Base-by-base conservation (phyloP, 2,888 invertebrate genomes). In the Noctua fimbriata region DNA sequence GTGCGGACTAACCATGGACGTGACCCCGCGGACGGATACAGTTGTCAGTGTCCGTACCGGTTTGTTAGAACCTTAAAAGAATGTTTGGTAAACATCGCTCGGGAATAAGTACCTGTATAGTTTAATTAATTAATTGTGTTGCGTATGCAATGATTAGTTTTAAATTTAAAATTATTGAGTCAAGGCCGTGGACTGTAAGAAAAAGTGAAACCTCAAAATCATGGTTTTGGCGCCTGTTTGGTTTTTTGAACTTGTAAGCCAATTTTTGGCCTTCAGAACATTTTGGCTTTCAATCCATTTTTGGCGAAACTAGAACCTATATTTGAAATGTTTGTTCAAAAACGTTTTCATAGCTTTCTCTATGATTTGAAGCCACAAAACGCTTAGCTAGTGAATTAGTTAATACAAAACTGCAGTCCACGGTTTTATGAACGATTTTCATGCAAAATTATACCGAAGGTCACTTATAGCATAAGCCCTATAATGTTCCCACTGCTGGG, bases 101-200 rank as follows among this genome's bases (percentile, higher is more conserved):
- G 83, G 87, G 73, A 84, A 67, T 74, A 77, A 76, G 88, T 85
- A 85, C 89, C 89, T 90, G 88, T 86, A 76, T 89, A 89, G 88
- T 47, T 41, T 75, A 78, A 74, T 78, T 72, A 70, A 73, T 78
- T 75, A 63, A 86, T 84, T 83, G 79, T 75, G 21, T 69, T 55
- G n/a, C 5, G 66, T 14, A 41, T 18, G 73, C 88, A 88, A 82
- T 83, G 78, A 52, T 69, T 85, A 78, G 70, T 65, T 71, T 36
- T 83, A 76, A 82, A 67, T 65, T 55, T 75, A 80, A 81, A 70
- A 44, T 52, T 66, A 41, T 49, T 60, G 6, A 74, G 41, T 69
- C 36, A n/a, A 0, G 36, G 72, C 79, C 78, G 69, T 72, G 87
- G 78, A 63, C 77, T 83, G 81, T 75, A 71, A 76, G 32, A 44